phyloP scores from a whole-genome alignment of 2,888 invertebrate genomes.

The Acanthococcus lagerstroemiae region DNA sequence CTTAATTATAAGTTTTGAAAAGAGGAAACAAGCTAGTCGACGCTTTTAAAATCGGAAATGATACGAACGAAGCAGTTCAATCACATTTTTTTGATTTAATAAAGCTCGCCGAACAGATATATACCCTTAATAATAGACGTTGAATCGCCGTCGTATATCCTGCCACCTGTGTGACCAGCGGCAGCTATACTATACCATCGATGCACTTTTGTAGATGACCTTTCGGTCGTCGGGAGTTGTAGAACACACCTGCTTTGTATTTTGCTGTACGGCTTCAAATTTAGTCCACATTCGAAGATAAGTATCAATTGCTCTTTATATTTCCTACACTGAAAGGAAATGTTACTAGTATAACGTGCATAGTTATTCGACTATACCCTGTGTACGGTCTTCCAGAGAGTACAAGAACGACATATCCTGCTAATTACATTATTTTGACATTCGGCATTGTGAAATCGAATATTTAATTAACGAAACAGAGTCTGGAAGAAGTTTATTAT shows the following conservation, averaged over 20 bases:
- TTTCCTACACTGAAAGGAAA: conserved; percentile 3
- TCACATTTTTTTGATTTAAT: neutral
- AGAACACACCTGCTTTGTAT: conserved; percentile 21
- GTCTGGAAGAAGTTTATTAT: too few species aligned
- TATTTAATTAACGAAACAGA: too few species aligned
- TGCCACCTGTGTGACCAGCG: conserved; percentile 20
- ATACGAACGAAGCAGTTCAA: neutral
- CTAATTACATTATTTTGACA: too few species aligned
- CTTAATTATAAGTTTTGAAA: too few species aligned
- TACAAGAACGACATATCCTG: too few species aligned
- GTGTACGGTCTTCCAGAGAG: too few species aligned
- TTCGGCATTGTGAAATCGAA: too few species aligned
- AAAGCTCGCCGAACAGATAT: neutral
- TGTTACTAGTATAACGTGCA: conserved; percentile 1
- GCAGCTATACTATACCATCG: conserved; percentile 8
- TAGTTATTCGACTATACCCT: too few species aligned
- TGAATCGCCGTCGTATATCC: neutral
- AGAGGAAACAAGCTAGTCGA: too few species aligned
- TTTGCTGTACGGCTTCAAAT: conserved; percentile 9
- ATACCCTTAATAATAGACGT: neutral
- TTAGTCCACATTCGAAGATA: too few species aligned
- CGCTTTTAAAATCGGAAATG: conserved; percentile 6
- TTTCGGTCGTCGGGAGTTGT: conserved; percentile 7
- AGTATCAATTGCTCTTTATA: conserved; percentile 9
- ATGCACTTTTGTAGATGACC: conserved; percentile 15